Evolutionary conservation across 2,797 vertebrate species (phyloP).

Genomic region (Spinus olivaceus): DNA sequence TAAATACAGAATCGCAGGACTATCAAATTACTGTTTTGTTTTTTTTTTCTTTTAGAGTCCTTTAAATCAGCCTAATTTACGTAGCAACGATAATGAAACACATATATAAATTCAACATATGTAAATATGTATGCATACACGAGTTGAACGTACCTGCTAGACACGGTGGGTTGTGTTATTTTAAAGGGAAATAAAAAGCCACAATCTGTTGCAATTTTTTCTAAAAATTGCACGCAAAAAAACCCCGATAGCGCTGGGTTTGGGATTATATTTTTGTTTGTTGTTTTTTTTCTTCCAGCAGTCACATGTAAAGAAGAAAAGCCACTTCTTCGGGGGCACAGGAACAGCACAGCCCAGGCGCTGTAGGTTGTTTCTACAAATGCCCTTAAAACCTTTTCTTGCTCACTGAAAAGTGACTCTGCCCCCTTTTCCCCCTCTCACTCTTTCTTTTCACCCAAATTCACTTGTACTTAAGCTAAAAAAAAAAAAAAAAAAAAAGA

Average conservation of each 20-base stretch:
- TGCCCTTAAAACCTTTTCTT: conserved; percentile 79
- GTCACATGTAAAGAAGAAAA: conserved; percentile 68
- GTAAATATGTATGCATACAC: conserved; percentile 19
- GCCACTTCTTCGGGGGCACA: conserved; percentile 64
- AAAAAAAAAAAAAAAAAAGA: background rate
- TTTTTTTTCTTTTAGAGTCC: background rate
- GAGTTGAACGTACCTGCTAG: conserved; percentile 85
- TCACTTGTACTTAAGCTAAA: conserved; percentile 78
- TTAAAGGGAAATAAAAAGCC: conserved; percentile 60
- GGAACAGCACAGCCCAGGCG: conserved; percentile 64
- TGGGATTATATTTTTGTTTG: background rate
- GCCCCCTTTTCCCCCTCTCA: conserved; percentile 62
- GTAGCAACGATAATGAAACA: background rate
- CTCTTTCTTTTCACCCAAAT: conserved; percentile 74
- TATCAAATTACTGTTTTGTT: background rate
- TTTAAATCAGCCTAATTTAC: background rate
- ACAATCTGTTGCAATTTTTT: conserved; percentile 38
- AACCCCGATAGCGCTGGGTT: background rate
- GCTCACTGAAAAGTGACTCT: conserved; percentile 74
- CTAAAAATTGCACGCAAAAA: conserved; percentile 46
- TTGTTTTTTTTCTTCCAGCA: conserved; percentile 43
- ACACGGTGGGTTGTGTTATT: conserved; percentile 68
- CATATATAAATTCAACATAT: background rate
- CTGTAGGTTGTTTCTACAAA: conserved; percentile 75
- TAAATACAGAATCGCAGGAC: background rate